These are phyloP conservation scores for Bubo scandiacus DNA, from an alignment of 2,113 vertebrate species.

Conservation along the genomic window DNA sequence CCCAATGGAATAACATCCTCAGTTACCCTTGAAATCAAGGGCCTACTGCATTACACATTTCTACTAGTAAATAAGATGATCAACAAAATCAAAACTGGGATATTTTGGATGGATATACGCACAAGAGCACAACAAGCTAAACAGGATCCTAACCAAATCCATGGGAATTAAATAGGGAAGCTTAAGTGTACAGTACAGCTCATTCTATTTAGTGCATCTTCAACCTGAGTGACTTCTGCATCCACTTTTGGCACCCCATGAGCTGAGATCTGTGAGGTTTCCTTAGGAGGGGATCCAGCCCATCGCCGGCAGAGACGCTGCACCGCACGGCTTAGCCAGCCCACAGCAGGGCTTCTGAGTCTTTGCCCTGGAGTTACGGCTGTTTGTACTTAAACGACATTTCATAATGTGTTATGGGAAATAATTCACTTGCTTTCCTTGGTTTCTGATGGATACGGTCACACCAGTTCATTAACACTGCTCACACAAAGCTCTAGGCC, in stretches of 20 bases:
- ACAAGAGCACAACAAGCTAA: background rate
- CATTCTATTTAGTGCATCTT: background rate
- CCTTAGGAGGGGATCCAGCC: background rate
- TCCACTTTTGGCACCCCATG: background rate
- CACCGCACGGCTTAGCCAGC: background rate
- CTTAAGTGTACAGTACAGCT: background rate
- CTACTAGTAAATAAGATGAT: background rate
- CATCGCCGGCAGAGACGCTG: rapidly evolving
- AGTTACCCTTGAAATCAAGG: background rate
- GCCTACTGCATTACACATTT: background rate
- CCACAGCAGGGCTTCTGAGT: background rate
- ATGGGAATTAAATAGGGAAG: background rate
- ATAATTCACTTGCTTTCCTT: background rate
- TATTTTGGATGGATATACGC: background rate
- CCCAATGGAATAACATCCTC: background rate
- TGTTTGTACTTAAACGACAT: background rate
- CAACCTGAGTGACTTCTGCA: background rate
- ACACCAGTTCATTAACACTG: background rate
- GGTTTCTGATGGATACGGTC: background rate
- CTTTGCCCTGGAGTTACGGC: background rate
- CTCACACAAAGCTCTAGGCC: background rate
- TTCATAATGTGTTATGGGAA: background rate
- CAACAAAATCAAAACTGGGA: background rate
- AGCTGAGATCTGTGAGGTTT: background rate
- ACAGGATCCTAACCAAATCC: background rate